phyloP scores from a whole-genome alignment of 1,140 invertebrate genomes.

The Lamellibrachia luymesi region DNA sequence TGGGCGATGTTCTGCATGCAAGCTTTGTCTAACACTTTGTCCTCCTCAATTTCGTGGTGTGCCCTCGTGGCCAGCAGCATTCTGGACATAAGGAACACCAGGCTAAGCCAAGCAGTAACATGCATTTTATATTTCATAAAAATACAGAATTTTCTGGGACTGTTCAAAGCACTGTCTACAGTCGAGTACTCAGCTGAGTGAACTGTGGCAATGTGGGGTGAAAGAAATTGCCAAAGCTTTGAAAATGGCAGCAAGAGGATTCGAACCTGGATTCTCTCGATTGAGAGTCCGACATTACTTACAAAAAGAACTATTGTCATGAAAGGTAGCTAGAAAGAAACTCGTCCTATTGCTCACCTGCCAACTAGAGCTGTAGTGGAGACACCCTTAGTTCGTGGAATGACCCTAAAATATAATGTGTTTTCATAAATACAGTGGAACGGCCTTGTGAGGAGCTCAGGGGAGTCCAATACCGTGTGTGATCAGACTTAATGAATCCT shows the following conservation, averaged over 20 bases:
- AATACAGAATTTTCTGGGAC: neutral
- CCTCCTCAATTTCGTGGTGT: neutral
- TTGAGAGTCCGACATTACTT: too few species aligned
- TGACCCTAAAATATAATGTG: slow-evolving; percentile 67
- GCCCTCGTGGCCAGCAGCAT: neutral
- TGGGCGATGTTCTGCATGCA: neutral
- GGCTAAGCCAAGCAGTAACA: neutral
- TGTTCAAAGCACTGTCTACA: too few species aligned
- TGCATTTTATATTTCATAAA: neutral
- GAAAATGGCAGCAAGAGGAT: too few species aligned
- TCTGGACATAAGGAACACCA: neutral
- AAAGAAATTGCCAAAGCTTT: too few species aligned
- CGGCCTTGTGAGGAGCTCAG: neutral
- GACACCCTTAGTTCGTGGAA: slow-evolving; percentile 76
- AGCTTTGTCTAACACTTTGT: neutral
- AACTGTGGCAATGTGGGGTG: too few species aligned
- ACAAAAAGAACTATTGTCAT: too few species aligned
- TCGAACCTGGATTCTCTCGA: too few species aligned
- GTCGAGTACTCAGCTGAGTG: too few species aligned
- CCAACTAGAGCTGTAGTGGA: slow-evolving; percentile 94
- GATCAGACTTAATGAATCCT: neutral
- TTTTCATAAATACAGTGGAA: neutral
- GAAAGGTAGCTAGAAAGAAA: too few species aligned
- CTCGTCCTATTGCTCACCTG: slow-evolving; percentile 28
- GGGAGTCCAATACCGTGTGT: neutral